Evolutionary conservation across 2,888 invertebrate genomes (phyloP).

Genomic region (Chorisops tibialis): DNA sequence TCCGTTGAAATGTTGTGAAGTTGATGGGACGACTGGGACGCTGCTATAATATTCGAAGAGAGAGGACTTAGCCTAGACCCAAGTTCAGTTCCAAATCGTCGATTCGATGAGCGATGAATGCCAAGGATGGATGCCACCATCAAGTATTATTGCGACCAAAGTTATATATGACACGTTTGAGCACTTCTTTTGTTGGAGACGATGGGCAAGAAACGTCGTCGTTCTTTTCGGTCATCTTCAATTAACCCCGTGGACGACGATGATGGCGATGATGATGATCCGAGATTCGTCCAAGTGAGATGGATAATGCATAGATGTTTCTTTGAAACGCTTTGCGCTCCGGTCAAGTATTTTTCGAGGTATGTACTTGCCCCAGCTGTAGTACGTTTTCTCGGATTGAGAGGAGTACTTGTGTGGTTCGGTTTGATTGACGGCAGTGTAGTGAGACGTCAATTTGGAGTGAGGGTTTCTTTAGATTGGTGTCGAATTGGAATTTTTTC

Average conservation of each 20-base stretch:
- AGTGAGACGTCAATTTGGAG: slow-evolving; percentile 20
- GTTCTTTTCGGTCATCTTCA: no score
- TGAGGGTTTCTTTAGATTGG: neutral
- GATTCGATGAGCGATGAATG: no score
- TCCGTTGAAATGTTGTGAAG: no score
- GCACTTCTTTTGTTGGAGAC: neutral
- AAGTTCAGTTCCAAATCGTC: no score
- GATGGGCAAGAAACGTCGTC: neutral
- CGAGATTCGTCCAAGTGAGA: neutral
- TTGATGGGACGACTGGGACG: neutral
- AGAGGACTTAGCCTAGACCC: no score
- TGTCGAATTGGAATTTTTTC: no score
- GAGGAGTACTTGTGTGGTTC: neutral
- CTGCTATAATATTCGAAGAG: neutral
- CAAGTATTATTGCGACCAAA: no score
- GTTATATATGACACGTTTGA: no score
- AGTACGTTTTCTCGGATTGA: neutral
- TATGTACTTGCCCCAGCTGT: neutral
- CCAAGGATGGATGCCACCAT: no score
- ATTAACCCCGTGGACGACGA: neutral
- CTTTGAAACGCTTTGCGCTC: neutral
- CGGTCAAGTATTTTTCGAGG: neutral
- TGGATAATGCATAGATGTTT: neutral
- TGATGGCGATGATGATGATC: neutral
- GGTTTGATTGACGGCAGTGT: slow-evolving; percentile 10